Base-by-base conservation (phyloP, 2,113 vertebrate species). In the Chascanopsetta lugubris region DNA sequence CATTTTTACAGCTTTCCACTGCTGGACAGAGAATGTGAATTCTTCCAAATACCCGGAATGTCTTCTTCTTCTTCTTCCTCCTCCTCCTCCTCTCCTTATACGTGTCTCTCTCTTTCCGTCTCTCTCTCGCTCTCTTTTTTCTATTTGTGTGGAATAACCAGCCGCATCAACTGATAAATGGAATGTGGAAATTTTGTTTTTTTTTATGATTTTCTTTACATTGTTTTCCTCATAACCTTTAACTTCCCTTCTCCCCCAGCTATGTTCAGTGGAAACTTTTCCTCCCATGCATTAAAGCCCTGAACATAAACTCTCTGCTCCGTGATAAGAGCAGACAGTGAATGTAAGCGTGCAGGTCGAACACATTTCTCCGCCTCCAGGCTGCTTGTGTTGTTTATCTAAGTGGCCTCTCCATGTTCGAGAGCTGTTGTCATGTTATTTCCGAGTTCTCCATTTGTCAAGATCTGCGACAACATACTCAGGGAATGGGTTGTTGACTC, bases 121-220 rank as follows among this genome's bases (percentile, higher is more conserved):
- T 83, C 47, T 88, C 60, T 87, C 21, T 88, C 62, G n/a, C n/a
- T n/a, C n/a, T n/a, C n/a, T n/a, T n/a, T n/a, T 88, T 20, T 89
- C 64, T 88, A 67, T 89, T 34, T 86, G 87, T 89, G 85, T 88
- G 61, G 62, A 85, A 88, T 91, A 91, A 92, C 90, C 91, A 90
- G 91, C 79, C 57, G 65, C 65, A 57, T 60, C 60, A 25, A 78
- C 91, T 91, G 91, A 89, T 93, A n/a, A n/a, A n/a, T n/a, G n/a
- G n/a, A n/a, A n/a, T 92, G 91, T 91, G 88, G 86, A 75, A 70
- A 55, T 57, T 68, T 91, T 73, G 6, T 6, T 78, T 88, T 84
- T 60, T 72, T 86, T 79, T 85, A 70, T 89, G 78, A 82, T 88
- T 89, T 50, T 77, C 36, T 86, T 87, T 83, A 86, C 85, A 91